Conservation (phyloP, 2,797 vertebrate genomes). For the Novumbra hubbsi region DNA sequence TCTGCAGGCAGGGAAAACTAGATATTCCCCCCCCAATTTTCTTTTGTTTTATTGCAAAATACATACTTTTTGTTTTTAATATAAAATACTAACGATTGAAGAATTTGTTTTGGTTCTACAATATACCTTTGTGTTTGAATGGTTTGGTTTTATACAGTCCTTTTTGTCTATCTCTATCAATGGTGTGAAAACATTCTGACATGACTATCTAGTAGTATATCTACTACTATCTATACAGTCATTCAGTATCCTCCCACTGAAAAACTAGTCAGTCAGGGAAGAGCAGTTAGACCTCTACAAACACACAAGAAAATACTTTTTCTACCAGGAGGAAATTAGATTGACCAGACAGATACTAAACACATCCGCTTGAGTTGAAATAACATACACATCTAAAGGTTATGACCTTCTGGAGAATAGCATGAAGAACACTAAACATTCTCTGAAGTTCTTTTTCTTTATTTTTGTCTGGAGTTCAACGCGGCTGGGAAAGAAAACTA, state of each 20-base stretch:
- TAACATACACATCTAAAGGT: background rate
- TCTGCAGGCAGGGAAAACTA: no score
- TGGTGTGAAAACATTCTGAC: no score
- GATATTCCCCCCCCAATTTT: no score
- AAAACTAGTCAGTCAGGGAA: background rate
- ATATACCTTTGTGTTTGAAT: no score
- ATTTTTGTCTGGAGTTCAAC: background rate
- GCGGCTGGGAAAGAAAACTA: background rate
- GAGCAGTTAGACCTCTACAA: background rate
- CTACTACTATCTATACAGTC: no score
- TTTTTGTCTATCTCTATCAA: no score
- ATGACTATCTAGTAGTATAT: no score
- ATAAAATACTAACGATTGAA: no score
- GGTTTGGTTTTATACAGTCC: no score
- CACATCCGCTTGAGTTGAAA: background rate
- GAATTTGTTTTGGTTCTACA: no score
- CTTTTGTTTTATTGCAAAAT: no score
- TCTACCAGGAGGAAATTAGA: background rate
- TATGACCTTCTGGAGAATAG: background rate
- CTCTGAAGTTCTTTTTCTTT: background rate
- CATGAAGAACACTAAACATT: background rate
- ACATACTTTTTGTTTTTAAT: no score
- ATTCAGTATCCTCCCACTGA: background rate
- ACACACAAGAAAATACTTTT: background rate
- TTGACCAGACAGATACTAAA: background rate